Evolutionary conservation across 2,888 invertebrate genomes (phyloP).

Genomic region (Gari tellinella): DNA sequence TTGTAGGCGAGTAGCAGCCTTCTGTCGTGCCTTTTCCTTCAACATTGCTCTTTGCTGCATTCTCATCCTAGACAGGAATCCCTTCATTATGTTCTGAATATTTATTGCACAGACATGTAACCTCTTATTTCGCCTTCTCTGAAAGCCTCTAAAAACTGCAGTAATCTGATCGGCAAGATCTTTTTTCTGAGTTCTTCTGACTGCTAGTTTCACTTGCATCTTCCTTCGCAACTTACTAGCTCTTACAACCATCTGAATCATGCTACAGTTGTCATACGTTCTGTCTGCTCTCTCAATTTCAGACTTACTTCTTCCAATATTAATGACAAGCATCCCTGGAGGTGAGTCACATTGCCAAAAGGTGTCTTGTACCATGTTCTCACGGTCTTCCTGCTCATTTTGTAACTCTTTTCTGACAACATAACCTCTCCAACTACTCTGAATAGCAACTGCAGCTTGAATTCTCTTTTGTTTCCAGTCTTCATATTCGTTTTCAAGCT

Average conservation of each 20-base stretch:
- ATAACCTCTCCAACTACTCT: slow-evolving; percentile 53
- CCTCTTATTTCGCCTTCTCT: slow-evolving; percentile 19
- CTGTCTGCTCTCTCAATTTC: slow-evolving; percentile 51
- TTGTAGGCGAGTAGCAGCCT: slow-evolving; percentile 18
- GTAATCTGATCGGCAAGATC: slow-evolving; percentile 41
- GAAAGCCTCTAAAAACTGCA: slow-evolving; percentile 31
- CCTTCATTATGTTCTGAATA: slow-evolving; percentile 37
- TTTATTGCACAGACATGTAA: slow-evolving; percentile 24
- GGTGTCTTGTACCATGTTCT: background rate
- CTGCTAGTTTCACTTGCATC: slow-evolving; percentile 36
- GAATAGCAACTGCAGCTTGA: slow-evolving; percentile 49
- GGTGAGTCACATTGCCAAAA: background rate
- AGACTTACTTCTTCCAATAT: slow-evolving; percentile 55
- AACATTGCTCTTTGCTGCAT: background rate
- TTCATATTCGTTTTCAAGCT: slow-evolving; percentile 45
- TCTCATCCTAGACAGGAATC: slow-evolving; percentile 22
- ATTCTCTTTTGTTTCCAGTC: slow-evolving; percentile 41
- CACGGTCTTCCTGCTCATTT: slow-evolving; percentile 14
- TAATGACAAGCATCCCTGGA: slow-evolving; percentile 43
- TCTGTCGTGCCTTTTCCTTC: slow-evolving; percentile 3
- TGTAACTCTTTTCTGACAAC: slow-evolving; percentile 33
- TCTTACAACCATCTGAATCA: slow-evolving; percentile 50
- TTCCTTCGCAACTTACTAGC: slow-evolving; percentile 43
- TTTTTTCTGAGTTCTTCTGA: slow-evolving; percentile 29
- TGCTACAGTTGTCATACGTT: slow-evolving; percentile 36